phyloP scores from a whole-genome alignment of 2,113 vertebrate species.

The Peromyscus maniculatus region DNA sequence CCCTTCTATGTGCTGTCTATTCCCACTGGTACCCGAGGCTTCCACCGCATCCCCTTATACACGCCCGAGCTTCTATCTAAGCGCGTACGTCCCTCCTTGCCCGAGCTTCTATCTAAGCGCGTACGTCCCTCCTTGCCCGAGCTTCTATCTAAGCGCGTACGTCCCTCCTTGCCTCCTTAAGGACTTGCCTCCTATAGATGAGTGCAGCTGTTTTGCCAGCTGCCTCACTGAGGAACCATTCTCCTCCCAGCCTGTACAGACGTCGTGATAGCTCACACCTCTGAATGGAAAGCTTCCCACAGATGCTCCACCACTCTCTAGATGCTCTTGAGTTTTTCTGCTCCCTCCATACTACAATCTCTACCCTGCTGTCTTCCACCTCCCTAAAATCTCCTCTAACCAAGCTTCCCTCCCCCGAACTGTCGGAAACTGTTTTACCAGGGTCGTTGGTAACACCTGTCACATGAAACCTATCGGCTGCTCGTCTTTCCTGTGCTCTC shows the following conservation, averaged over 20 bases:
- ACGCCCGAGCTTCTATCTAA: not conserved
- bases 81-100: not conserved
- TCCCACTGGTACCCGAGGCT: not conserved
- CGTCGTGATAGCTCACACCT: not conserved
- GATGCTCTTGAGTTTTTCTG: not conserved
- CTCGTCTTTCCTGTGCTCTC: not conserved
- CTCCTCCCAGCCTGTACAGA: not conserved
- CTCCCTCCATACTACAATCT: not conserved
- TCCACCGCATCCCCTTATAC: not conserved
- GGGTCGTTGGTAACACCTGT: not conserved
- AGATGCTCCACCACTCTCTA: not conserved
- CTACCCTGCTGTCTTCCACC: not conserved
- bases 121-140: not conserved
- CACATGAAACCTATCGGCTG: not conserved
- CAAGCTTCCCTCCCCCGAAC: not conserved
- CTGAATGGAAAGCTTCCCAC: not conserved
- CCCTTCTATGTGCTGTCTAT: not conserved
- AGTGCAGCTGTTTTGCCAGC: not conserved
- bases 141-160: not conserved
- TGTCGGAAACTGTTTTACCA: not conserved
- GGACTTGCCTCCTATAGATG: not conserved
- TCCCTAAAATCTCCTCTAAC: not conserved
- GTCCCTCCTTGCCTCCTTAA: not conserved
- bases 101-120: not conserved
- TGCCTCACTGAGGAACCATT: not conserved